A percentile compares a stretch with the other conserved stretches of the same genome.
These are phyloP conservation scores for Petaurus breviceps DNA, from an alignment of 2,113 vertebrate species.

Conservation along the genomic window DNA sequence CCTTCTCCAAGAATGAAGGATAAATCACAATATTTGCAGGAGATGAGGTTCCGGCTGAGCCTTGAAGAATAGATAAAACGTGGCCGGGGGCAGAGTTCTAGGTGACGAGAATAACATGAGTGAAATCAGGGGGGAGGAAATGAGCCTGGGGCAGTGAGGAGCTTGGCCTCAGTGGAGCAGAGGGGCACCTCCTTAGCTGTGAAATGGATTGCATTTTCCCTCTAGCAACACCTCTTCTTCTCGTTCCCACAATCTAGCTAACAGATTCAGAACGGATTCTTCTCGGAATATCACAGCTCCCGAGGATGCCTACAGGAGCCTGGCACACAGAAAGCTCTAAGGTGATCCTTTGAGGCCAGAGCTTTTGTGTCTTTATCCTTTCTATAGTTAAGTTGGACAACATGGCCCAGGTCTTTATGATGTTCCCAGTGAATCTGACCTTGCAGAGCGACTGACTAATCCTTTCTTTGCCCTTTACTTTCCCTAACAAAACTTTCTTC, in stretches of 20 bases:
- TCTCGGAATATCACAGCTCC: not conserved
- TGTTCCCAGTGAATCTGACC: not conserved
- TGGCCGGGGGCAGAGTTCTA: accelerated
- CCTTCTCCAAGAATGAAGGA: not conserved
- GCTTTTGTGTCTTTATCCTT: not conserved
- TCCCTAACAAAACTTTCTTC: not conserved
- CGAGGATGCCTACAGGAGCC: accelerated
- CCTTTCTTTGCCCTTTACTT: not conserved
- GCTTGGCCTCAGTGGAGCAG: too few species aligned
- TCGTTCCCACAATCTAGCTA: not conserved
- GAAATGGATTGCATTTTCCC: not conserved
- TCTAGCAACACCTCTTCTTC: not conserved
- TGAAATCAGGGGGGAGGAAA: accelerated
- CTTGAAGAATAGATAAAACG: not conserved
- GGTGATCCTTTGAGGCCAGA: accelerated
- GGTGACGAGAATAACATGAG: not conserved
- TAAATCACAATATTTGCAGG: not conserved
- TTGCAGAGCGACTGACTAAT: not conserved
- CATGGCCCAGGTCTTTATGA: not conserved
- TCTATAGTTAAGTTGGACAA: not conserved
- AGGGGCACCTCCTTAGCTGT: not conserved
- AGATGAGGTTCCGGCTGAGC: not conserved
- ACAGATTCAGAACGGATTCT: not conserved
- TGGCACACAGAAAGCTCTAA: accelerated
- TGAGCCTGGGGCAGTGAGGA: accelerated